Evolutionary conservation across 1,140 invertebrate genomes (phyloP).

Genomic region (Venustaconcha ellipsiformis): DNA sequence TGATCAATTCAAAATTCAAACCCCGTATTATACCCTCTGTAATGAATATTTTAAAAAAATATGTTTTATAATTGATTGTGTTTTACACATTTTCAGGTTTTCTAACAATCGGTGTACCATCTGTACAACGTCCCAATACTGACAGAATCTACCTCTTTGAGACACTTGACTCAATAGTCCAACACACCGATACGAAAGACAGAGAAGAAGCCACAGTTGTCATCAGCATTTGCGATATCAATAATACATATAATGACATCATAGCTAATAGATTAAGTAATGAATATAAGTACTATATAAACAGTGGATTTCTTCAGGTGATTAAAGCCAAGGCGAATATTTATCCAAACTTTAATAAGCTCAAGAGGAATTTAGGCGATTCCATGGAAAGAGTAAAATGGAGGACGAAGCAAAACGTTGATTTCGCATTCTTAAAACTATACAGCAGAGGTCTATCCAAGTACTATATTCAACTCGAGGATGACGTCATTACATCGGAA

Average conservation of each 20-base stretch:
- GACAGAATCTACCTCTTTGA: constrained; percentile 41
- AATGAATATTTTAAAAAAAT: too few species aligned
- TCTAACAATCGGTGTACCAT: constrained; percentile 61
- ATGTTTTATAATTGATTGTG: too few species aligned
- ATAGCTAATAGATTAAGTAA: constrained; percentile 25
- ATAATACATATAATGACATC: constrained; percentile 42
- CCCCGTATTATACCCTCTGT: too few species aligned
- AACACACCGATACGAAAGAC: constrained; percentile 31
- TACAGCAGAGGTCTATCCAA: constrained; percentile 53
- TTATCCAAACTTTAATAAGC: constrained; percentile 57
- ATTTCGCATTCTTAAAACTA: constrained; percentile 63
- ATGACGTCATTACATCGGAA: constrained; percentile 62
- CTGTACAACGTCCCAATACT: constrained; percentile 44
- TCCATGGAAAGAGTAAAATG: constrained; percentile 56
- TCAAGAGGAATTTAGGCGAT: constrained; percentile 63
- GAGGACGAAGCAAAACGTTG: constrained; percentile 67
- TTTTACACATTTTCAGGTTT: constrained; percentile 40
- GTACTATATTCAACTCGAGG: constrained; percentile 67
- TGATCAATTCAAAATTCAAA: too few species aligned
- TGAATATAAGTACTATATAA: constrained; percentile 29
- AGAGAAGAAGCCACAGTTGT: constrained; percentile 41
- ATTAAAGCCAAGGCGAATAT: constrained; percentile 49
- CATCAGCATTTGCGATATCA: constrained; percentile 46
- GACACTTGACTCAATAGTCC: constrained; percentile 50
- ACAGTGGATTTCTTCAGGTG: constrained; percentile 58